Evolutionary conservation across 2,888 invertebrate species (phyloP).

Genomic region (Metellina segmentata): DNA sequence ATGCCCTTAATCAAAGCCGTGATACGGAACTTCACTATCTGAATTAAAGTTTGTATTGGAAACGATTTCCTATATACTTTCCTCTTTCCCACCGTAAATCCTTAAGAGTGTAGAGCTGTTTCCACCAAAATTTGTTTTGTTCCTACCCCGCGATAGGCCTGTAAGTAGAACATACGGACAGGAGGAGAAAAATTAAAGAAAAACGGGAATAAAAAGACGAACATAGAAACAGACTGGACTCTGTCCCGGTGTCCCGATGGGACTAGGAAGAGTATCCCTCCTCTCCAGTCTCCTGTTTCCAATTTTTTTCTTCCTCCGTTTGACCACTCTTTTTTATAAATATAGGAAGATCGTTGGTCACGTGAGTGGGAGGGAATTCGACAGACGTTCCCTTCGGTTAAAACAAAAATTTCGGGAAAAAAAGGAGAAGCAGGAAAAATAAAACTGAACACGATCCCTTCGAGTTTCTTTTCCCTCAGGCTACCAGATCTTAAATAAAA

Average conservation of each 20-base stretch:
- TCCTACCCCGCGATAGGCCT: background rate
- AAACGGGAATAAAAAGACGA: conserved; percentile 52
- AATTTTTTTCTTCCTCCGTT: conserved; percentile 60
- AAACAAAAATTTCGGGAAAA: conserved; percentile 63
- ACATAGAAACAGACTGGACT: conserved; percentile 42
- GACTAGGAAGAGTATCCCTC: conserved; percentile 39
- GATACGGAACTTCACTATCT: conserved; percentile 39
- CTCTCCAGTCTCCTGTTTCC: conserved; percentile 8
- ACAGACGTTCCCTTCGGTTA: conserved; percentile 49
- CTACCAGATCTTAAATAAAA: conserved; percentile 69
- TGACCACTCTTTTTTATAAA: conserved; percentile 32
- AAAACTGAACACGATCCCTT: conserved; percentile 49
- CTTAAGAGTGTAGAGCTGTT: conserved; percentile 54
- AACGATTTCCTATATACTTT: conserved; percentile 66
- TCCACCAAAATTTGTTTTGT: conserved; percentile 49
- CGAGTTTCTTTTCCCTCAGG: conserved; percentile 55
- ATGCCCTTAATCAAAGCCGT: conserved; percentile 29
- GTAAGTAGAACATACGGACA: conserved; percentile 66
- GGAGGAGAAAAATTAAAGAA: conserved; percentile 64
- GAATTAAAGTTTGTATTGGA: conserved; percentile 60
- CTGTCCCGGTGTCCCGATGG: conserved; percentile 63
- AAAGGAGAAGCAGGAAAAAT: conserved; percentile 29
- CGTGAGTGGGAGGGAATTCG: conserved; percentile 46
- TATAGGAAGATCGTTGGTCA: conserved; percentile 39
- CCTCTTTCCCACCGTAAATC: conserved; percentile 65